Conservation (phyloP, 35 echinoderm and acorn worm genomes). For the Lytechinus variegatus region DNA sequence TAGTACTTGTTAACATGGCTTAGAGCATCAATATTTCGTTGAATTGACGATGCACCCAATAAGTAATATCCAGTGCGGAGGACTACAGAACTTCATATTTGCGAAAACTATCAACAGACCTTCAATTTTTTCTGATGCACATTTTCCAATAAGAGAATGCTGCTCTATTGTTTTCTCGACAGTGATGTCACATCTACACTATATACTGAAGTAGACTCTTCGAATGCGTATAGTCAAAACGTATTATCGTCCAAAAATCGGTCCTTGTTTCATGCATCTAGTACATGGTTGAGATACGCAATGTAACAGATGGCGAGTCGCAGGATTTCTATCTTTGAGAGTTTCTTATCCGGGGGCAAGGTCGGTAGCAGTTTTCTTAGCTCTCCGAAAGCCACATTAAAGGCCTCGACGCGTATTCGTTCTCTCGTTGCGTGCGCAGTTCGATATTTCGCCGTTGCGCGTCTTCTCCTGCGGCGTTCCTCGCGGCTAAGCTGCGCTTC, state of each 20-base stretch:
- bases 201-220: too few relatives aligned
- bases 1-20: too few relatives aligned
- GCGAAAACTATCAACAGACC: too few relatives aligned
- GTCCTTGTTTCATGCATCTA: constrained; percentile 67
- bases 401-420: constrained; percentile 86
- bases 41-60: too few relatives aligned
- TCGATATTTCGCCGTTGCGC: constrained; percentile 91
- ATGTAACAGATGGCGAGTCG: constrained; percentile 96
- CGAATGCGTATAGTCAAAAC: too few relatives aligned
- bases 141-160: too few relatives aligned
- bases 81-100: too few relatives aligned
- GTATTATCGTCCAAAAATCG: not conserved
- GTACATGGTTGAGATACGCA: constrained; percentile 93
- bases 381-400: constrained; percentile 92
- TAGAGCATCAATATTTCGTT: too few relatives aligned
- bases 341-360: constrained; percentile 91
- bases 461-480: constrained; percentile 76
- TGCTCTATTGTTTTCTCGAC: too few relatives aligned
- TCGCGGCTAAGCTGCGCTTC: constrained; percentile 80
- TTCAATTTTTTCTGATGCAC: too few relatives aligned
- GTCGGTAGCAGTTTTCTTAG: constrained; percentile 86
- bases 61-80: too few relatives aligned
- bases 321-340: constrained; percentile 96
- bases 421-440: constrained; percentile 94
- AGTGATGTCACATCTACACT: too few relatives aligned